These are phyloP conservation scores for Forbesichthys agassizii DNA, from an alignment of 2,113 vertebrate species.

Conservation along the genomic window DNA sequence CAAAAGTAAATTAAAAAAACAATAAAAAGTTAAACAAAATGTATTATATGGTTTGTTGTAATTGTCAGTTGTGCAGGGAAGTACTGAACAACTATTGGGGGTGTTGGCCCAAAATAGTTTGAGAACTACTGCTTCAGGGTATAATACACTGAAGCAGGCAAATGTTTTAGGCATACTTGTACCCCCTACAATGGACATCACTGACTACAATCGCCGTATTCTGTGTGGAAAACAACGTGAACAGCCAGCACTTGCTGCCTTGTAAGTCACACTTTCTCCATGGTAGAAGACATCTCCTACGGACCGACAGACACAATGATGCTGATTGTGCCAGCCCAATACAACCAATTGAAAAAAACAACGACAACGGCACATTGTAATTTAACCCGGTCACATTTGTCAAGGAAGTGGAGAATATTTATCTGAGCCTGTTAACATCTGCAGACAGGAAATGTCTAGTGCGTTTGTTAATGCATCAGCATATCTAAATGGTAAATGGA, in stretches of 20 bases:
- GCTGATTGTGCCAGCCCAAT: slow-evolving; percentile 59
- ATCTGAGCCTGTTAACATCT: slow-evolving; percentile 54
- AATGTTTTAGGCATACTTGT: slow-evolving; percentile 6
- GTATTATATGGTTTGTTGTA: no score
- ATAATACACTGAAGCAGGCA: slow-evolving; percentile 2
- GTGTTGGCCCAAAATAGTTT: no score
- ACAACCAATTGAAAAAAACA: slow-evolving; percentile 39
- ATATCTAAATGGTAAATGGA: not conserved
- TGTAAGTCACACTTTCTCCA: slow-evolving; percentile 41
- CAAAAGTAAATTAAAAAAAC: no score
- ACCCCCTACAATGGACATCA: not conserved
- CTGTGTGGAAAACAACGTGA: slow-evolving; percentile 41
- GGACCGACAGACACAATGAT: slow-evolving; percentile 52
- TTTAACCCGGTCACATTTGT: slow-evolving; percentile 7
- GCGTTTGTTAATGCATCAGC: slow-evolving; percentile 11
- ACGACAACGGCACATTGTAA: slow-evolving; percentile 64
- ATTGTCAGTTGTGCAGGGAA: no score
- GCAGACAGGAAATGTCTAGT: slow-evolving; percentile 22
- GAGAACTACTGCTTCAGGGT: no score
- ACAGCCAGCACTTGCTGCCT: slow-evolving; percentile 45
- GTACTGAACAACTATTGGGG: no score
- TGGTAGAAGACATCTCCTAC: slow-evolving; percentile 61
- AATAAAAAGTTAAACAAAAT: no score
- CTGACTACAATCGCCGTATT: slow-evolving; percentile 23
- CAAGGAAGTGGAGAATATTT: slow-evolving; percentile 63